A percentile compares a stretch with the other conserved stretches of the same genome.
These are phyloP conservation scores for Scytalopus superciliaris DNA, from an alignment of 2,113 vertebrate genomes.

Conservation along the genomic window DNA sequence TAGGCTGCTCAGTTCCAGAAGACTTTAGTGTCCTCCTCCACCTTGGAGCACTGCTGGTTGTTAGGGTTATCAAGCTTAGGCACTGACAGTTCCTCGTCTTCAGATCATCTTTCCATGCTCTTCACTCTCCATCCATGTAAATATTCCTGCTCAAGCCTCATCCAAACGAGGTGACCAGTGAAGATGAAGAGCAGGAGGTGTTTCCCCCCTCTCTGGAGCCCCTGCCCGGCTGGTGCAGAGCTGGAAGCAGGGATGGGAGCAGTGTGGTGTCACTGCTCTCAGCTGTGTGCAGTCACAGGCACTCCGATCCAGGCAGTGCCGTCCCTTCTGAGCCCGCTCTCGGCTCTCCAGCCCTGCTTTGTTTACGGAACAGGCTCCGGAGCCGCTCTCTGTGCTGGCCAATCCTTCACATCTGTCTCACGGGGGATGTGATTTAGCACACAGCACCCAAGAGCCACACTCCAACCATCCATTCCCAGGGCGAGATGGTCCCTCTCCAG, in stretches of 20 bases:
- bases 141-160: background rate
- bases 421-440: background rate
- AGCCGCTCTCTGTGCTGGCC: background rate
- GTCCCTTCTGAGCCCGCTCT: background rate
- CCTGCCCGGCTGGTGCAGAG: background rate
- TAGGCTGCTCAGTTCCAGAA: background rate
- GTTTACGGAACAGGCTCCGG: background rate
- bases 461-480: background rate
- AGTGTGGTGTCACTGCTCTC: background rate
- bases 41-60: background rate
- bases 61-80: background rate
- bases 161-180: accelerated
- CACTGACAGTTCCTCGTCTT: background rate
- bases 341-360: background rate
- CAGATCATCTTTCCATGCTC: background rate
- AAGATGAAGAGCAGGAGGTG: background rate
- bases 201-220: background rate
- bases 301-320: background rate
- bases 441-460: background rate
- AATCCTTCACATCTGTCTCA: background rate
- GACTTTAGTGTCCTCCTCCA: background rate
- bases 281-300: background rate
- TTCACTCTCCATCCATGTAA: background rate
- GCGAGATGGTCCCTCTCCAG: background rate
- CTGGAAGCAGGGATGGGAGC: background rate